These are phyloP conservation scores for Chamaea fasciata DNA, from an alignment of 2,113 vertebrate species.

Conservation along the genomic window DNA sequence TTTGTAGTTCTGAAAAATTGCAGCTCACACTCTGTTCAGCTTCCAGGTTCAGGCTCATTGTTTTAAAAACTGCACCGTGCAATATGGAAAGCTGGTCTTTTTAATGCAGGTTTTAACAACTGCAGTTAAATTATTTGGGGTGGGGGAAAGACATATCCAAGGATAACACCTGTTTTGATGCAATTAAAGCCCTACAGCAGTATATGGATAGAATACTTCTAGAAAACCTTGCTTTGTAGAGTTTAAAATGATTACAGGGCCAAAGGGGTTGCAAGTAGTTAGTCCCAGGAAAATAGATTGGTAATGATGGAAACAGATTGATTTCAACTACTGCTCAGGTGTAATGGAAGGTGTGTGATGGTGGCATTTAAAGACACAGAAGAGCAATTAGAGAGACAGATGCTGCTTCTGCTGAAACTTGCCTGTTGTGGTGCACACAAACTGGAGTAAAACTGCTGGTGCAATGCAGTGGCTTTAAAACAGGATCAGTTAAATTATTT, in stretches of 20 bases:
- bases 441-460: not conserved
- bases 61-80: constrained; percentile 1
- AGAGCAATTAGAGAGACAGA: not conserved
- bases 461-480: not conserved
- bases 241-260: constrained; percentile 2
- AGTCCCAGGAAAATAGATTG: not conserved
- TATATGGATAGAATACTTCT: not conserved
- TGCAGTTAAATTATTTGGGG: constrained; percentile 35
- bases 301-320: not conserved
- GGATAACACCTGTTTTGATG: constrained; percentile 26
- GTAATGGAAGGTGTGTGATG: not conserved
- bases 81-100: constrained; percentile 28
- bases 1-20: constrained; percentile 15
- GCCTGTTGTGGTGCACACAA: not conserved
- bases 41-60: not conserved
- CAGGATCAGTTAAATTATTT: not conserved
- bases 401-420: not conserved
- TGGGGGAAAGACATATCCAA: not conserved
- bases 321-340: not conserved
- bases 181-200: constrained; percentile 30
- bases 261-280: not conserved
- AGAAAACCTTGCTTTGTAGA: not conserved
- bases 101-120: constrained; percentile 38
- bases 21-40: constrained; percentile 16
- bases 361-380: not conserved